phyloP scores from a whole-genome alignment of 1,140 invertebrate genomes.

The Parapsyche elsis region DNA sequence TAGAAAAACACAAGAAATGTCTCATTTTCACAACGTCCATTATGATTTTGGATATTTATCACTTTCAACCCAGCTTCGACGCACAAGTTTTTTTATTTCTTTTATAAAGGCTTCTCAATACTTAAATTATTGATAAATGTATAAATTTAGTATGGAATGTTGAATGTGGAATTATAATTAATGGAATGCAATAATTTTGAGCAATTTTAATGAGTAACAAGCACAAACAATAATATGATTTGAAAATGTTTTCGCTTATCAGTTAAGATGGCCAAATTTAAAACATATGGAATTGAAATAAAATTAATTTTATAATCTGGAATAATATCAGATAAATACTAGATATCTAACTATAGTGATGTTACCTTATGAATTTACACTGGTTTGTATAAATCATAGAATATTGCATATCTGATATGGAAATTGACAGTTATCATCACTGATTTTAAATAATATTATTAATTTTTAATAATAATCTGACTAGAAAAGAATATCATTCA shows the following conservation, averaged over 20 bases:
- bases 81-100: constrained; percentile 16
- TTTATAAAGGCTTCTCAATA: constrained; percentile 22
- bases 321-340: no score
- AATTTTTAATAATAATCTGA: neutral
- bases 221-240: neutral
- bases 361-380: no score
- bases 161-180: constrained; percentile 18
- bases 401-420: no score
- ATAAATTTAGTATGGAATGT: constrained; percentile 22
- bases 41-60: constrained; percentile 26
- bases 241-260: neutral
- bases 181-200: constrained; percentile 13
- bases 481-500: constrained; percentile 7
- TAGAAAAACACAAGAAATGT: constrained; percentile 22
- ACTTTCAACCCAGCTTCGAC: constrained; percentile 30
- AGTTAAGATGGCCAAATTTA: no score
- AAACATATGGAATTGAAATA: no score
- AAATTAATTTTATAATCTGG: no score
- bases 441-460: neutral
- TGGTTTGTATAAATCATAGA: no score
- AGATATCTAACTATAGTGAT: no score
- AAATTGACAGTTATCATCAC: no score
- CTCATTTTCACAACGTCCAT: constrained; percentile 35
- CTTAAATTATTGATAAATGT: constrained; percentile 8
- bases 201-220: constrained; percentile 9